A percentile compares a stretch with the other conserved stretches of the same genome.
These are phyloP conservation scores for Pseudachorutes palmiensis DNA, from an alignment of 1,140 invertebrate genomes.

Conservation along the genomic window DNA sequence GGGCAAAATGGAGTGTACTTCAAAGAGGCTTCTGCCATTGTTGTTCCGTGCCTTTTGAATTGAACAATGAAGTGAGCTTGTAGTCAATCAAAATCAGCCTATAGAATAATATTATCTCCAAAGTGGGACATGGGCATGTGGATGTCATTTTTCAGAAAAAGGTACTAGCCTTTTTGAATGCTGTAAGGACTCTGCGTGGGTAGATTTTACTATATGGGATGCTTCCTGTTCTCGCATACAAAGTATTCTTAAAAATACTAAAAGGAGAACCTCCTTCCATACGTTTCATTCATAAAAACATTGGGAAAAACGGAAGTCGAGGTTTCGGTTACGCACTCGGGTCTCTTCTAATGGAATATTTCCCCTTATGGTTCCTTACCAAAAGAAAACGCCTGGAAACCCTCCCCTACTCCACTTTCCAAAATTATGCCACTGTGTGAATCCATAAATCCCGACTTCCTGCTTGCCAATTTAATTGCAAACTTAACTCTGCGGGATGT, in stretches of 20 bases:
- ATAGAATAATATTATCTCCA: background rate
- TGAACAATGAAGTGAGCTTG: background rate
- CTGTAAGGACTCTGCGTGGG: slow-evolving; percentile 4
- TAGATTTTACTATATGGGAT: background rate
- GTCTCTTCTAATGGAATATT: slow-evolving; percentile 8
- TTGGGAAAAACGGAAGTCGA: slow-evolving; percentile 35
- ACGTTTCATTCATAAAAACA: slow-evolving; percentile 16
- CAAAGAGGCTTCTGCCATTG: background rate
- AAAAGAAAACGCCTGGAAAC: background rate
- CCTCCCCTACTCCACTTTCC: slow-evolving; percentile 3
- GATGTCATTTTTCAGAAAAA: background rate
- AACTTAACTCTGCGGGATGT: no score
- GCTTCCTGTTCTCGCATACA: background rate
- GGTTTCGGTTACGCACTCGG: slow-evolving; percentile 38
- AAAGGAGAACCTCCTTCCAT: background rate
- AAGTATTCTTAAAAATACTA: background rate
- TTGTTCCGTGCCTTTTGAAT: background rate
- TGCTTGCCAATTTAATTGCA: no score
- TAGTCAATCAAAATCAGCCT: slow-evolving; percentile 7
- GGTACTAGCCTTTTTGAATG: background rate
- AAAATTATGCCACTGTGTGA: slow-evolving; percentile 10
- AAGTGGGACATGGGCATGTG: background rate
- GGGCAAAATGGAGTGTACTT: background rate
- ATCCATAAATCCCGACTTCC: no score
- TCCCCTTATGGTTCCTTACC: background rate